Evolutionary conservation across 2,113 vertebrate genomes (phyloP).

Genomic region (Mola mola): DNA sequence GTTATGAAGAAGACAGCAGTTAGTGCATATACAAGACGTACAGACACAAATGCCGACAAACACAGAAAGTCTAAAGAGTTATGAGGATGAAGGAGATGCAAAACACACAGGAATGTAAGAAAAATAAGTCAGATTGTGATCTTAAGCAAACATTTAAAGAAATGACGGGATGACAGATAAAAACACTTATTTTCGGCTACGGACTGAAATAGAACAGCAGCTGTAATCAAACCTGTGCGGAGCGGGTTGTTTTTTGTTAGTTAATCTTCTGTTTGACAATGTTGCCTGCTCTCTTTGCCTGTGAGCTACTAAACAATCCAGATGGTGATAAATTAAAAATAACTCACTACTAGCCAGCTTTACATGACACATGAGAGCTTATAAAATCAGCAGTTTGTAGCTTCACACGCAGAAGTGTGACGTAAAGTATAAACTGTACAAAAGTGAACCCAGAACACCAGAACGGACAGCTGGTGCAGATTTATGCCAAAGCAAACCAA

Average conservation of each 20-base stretch:
- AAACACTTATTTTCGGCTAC: too few species aligned
- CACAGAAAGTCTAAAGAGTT: background rate
- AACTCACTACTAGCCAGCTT: too few species aligned
- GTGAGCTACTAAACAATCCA: background rate
- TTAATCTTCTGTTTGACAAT: slow-evolving; percentile 1
- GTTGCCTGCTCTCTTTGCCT: background rate
- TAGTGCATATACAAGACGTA: background rate
- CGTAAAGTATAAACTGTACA: background rate
- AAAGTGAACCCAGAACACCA: background rate
- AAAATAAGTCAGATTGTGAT: background rate
- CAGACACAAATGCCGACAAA: background rate
- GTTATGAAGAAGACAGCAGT: background rate
- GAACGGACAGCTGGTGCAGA: background rate
- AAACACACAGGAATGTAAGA: background rate
- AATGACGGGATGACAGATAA: too few species aligned
- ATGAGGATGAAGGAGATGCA: background rate
- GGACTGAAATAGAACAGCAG: background rate
- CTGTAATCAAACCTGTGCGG: background rate
- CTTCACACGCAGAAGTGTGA: slow-evolving; percentile 1
- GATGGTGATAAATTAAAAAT: background rate
- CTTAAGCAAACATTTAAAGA: background rate
- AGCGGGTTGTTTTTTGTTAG: background rate
- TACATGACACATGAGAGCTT: background rate
- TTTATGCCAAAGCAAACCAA: slow-evolving; percentile 13
- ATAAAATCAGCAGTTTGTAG: background rate